Base-by-base conservation (phyloP, 1,140 invertebrate species). In the Ceratosolen solmsi region DNA sequence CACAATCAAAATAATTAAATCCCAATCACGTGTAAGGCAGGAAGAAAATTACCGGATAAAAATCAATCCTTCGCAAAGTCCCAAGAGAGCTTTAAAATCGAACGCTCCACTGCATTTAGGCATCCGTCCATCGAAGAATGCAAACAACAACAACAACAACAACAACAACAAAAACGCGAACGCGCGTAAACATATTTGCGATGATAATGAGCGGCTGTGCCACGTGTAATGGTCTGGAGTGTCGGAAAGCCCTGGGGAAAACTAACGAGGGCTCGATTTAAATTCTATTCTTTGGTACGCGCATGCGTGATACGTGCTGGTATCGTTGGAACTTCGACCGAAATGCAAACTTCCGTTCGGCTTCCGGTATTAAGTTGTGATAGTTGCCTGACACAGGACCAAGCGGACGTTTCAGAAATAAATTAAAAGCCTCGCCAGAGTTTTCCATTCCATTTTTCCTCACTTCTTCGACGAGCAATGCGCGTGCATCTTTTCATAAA, bases 1-100 rank as follows among this genome's bases (percentile, higher is more conserved):
- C 74, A 80, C 51, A 83, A 83, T 79, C 58, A 58, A 56, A 60
- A 74, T 74, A 74, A 72, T 83, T 77, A 27, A 74, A 65, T 51
- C 60, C 11, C 46, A 7, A 41, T 27, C 46, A 33, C 41, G 22
- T 38, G 51, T 2, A 54, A 22, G 20, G 3, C 51, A 11, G 51
- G 17, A 54, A 46, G 41, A 46, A 46, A 46, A 46, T 13, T 46
- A 13, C 41, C 13, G 5, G 41, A 46, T 46, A 46, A 46, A 46
- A 46, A 46, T 46, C 41, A 46, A 46, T 46, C 41, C 41, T 13
- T 13, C 41, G 41, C 13, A 46, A 46, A 46, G 41, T 46, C 41
- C 41, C 41, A 13, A 46, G 41, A 46, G 41, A 13, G 41, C 5
- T 46, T 46, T 13, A 13, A 46, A 13, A 5, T 46, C 41, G 41